These are phyloP conservation scores for Patella pellucida DNA, from an alignment of 2,888 invertebrate genomes.

Conservation along the genomic window DNA sequence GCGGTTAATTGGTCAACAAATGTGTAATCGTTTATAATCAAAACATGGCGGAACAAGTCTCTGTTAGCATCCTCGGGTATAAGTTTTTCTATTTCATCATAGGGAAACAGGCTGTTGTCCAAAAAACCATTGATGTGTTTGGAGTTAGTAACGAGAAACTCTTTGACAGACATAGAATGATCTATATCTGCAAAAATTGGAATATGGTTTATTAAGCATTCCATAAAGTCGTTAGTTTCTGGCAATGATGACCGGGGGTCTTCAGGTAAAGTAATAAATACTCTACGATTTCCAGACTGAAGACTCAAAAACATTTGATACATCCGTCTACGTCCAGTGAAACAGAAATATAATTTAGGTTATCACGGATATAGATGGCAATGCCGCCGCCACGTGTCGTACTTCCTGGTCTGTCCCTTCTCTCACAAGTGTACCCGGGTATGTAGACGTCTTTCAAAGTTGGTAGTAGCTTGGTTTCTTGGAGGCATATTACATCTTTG, in stretches of 20 bases:
- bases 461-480: no score
- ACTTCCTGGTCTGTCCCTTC: no score
- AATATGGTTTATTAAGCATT: not conserved
- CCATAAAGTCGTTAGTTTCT: not conserved
- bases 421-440: no score
- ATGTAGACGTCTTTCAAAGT: no score
- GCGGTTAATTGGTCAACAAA: not conserved
- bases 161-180: not conserved
- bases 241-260: not conserved
- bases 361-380: no score
- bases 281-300: not conserved
- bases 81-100: not conserved
- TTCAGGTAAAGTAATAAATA: not conserved
- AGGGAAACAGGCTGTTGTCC: not conserved
- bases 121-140: not conserved
- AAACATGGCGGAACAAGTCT: not conserved
- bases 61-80: not conserved
- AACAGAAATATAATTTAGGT: no score
- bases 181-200: conserved; percentile 1
- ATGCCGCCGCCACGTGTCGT: no score
- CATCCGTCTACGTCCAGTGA: no score
- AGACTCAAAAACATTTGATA: not conserved
- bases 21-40: not conserved
- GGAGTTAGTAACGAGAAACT: not conserved
- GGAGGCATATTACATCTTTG: no score